Percentiles rank a stretch among this genome's conserved stretches.
Conservation (phyloP, 2,888 invertebrate genomes). For the Thereva nobilitata region DNA sequence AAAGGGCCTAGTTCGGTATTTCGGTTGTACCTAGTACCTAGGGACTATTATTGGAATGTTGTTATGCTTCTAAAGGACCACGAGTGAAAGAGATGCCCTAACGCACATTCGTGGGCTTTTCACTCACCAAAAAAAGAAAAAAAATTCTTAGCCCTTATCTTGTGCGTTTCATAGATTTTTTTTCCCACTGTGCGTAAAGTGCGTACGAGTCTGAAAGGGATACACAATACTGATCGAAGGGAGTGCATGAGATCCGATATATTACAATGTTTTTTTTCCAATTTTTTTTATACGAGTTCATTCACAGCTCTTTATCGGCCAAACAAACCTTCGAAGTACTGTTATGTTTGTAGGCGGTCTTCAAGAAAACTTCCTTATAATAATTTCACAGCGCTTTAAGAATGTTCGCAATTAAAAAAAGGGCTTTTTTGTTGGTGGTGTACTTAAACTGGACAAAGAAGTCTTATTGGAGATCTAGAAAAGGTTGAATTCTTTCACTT, state of each 20-base stretch:
- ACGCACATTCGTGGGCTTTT: neutral
- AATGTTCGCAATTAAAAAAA: neutral
- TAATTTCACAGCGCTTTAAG: neutral
- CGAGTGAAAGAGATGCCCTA: conserved; percentile 13
- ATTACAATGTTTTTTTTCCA: neutral
- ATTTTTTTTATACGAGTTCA: neutral
- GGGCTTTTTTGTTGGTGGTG: neutral
- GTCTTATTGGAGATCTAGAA: no score
- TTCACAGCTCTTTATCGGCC: conserved; percentile 26
- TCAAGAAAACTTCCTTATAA: conserved; percentile 2
- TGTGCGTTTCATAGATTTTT: conserved; percentile 13
- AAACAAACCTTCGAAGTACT: conserved; percentile 1
- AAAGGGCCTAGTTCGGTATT: conserved; percentile 38
- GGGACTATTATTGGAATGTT: conserved; percentile 21
- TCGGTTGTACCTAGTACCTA: conserved; percentile 22
- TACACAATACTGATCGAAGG: neutral
- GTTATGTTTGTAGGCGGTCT: conserved; percentile 12
- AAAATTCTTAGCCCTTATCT: conserved; percentile 26
- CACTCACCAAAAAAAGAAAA: conserved; percentile 12
- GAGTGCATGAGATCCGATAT: conserved; percentile 15
- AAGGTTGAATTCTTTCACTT: no score
- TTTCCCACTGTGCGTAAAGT: conserved; percentile 25
- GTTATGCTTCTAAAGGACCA: conserved; percentile 22
- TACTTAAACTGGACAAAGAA: no score
- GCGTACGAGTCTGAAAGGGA: conserved; percentile 23